Conservation (phyloP, 2,797 vertebrate genomes). For the Sebastes minor region DNA sequence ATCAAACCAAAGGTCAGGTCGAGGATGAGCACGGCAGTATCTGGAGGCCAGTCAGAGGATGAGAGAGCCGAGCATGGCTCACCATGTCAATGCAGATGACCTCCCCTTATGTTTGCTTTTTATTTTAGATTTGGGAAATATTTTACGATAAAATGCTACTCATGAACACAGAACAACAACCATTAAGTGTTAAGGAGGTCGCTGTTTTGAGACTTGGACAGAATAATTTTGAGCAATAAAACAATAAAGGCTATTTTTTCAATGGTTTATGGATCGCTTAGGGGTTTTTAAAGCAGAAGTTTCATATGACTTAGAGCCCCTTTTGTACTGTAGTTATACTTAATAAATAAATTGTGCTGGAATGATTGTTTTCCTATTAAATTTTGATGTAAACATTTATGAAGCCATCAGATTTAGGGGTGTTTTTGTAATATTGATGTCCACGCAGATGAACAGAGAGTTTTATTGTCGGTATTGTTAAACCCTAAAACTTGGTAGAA, state of each 20-base stretch:
- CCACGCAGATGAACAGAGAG: background rate
- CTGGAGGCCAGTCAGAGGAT: slow-evolving; percentile 45
- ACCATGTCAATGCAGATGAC: slow-evolving; percentile 38
- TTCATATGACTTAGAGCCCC: background rate
- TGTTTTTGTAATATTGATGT: background rate
- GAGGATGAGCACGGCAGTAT: slow-evolving; percentile 33
- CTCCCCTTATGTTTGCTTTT: slow-evolving; percentile 24
- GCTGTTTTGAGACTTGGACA: background rate
- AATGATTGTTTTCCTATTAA: background rate
- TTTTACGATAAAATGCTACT: background rate
- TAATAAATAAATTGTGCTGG: background rate
- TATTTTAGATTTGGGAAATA: slow-evolving; percentile 5
- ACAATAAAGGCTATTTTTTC: background rate
- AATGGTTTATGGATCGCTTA: background rate
- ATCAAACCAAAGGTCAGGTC: slow-evolving; percentile 66
- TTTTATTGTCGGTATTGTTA: background rate
- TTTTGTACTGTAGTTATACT: background rate
- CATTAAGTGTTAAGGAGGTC: background rate
- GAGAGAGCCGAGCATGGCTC: slow-evolving; percentile 19
- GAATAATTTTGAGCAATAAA: background rate
- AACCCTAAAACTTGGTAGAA: background rate
- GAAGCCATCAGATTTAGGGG: background rate
- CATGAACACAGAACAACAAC: background rate
- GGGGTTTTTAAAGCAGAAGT: background rate
- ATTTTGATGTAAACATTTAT: background rate